Evolutionary conservation across 2,797 vertebrate species (phyloP).

Genomic region (Tangara arthus): DNA sequence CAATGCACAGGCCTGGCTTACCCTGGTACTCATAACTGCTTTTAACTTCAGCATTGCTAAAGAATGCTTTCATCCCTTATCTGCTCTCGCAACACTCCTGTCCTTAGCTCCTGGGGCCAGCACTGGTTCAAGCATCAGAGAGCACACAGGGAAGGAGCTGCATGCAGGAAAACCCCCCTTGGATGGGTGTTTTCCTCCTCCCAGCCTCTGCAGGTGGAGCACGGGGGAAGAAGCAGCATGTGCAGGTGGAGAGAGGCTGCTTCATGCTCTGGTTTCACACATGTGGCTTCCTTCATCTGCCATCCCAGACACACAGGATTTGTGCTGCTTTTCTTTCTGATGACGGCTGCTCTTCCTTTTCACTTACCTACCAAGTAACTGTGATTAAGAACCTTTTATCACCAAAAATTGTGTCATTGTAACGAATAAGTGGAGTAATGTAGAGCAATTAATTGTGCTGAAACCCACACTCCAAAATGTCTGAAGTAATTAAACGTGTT

Average conservation of each 20-base stretch:
- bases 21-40: neutral
- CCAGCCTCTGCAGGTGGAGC: neutral
- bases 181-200: neutral
- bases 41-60: neutral
- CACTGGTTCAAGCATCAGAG: neutral
- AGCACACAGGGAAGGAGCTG: neutral
- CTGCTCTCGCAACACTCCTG: neutral
- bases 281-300: neutral
- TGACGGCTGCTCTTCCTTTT: neutral
- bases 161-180: neutral
- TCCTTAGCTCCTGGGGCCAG: neutral
- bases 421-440: neutral
- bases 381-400: neutral
- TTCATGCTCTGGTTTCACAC: neutral
- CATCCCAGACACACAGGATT: neutral
- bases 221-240: accelerated
- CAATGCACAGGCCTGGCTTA: neutral
- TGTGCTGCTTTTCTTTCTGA: neutral
- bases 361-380: neutral
- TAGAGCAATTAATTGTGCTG: neutral
- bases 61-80: neutral
- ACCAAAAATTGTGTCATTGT: neutral
- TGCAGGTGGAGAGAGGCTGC: accelerated
- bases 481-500: neutral
- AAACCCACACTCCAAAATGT: neutral